Conservation (phyloP, 2,888 invertebrate genomes). For the Orgyia antiqua region DNA sequence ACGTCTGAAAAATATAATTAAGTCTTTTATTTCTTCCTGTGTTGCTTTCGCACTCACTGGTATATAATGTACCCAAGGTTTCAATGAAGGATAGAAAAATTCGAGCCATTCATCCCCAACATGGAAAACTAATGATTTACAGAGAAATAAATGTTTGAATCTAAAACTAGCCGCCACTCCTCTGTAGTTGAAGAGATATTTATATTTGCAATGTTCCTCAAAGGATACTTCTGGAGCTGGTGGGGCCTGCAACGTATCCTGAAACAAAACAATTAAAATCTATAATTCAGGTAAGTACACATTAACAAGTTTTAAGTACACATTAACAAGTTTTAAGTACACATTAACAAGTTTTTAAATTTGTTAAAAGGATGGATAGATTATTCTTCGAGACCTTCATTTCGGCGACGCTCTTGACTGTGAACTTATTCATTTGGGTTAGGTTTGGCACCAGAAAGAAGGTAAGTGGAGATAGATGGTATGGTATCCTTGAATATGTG, state of each 20-base stretch:
- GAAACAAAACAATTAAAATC: constrained; percentile 29
- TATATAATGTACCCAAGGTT: constrained; percentile 97
- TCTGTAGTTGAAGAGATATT: constrained; percentile 96
- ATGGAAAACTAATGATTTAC: constrained; percentile 95
- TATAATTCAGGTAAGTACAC: no score
- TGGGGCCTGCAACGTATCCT: constrained; percentile 91
- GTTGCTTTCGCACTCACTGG: constrained; percentile 84
- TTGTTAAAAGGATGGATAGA: no score
- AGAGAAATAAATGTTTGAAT: constrained; percentile 96
- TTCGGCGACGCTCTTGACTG: no score
- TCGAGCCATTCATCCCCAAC: constrained; percentile 96
- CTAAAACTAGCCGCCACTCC: constrained; percentile 98
- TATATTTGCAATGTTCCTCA: constrained; percentile 94
- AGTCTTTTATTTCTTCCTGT: constrained; percentile 82
- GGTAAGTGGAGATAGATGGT: no score
- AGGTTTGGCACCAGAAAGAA: no score
- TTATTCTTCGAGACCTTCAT: no score
- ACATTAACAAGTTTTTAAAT: no score
- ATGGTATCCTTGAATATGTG: no score
- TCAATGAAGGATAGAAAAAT: constrained; percentile 93
- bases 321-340: no score
- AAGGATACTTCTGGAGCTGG: constrained; percentile 93
- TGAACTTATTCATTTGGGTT: no score
- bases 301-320: no score
- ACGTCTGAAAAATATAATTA: constrained; percentile 85